Conservation (phyloP, 2,888 invertebrate genomes). For the Coleophora flavipennella region DNA sequence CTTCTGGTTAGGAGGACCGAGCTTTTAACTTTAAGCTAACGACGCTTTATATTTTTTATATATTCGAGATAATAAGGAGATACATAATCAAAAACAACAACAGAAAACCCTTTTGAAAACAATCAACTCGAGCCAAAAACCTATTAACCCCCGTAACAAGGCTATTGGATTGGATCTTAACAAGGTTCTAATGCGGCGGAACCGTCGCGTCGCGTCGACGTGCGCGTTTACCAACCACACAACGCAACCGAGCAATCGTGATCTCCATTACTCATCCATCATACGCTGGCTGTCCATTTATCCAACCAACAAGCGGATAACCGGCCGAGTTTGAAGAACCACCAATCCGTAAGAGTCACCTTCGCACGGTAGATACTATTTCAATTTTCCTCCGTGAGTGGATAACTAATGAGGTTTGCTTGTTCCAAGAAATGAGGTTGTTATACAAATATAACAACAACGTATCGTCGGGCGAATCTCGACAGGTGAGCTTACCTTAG, state of each 20-base stretch:
- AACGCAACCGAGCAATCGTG: conserved; percentile 63
- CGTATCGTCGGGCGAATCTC: conserved; percentile 25
- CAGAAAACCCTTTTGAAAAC: conserved; percentile 27
- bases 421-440: conserved; percentile 28
- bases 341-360: conserved; percentile 51
- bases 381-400: conserved; percentile 35
- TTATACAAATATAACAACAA: conserved; percentile 28
- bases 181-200: conserved; percentile 52
- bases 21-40: too few species aligned
- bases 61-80: background rate
- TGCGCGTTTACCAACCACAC: conserved; percentile 49
- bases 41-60: too few species aligned
- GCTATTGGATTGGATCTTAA: conserved; percentile 58
- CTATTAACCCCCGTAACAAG: conserved; percentile 50
- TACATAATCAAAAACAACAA: conserved; percentile 3
- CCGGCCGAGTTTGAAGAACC: conserved; percentile 49
- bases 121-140: conserved; percentile 29
- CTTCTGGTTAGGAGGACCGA: too few species aligned
- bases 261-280: conserved; percentile 65
- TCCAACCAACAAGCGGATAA: conserved; percentile 51
- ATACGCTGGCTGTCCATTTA: conserved; percentile 52
- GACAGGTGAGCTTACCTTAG: conserved; percentile 29
- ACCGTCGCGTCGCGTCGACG: conserved; percentile 34
- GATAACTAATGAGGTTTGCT: conserved; percentile 35
- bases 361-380: conserved; percentile 29